Evolutionary conservation across 2,113 vertebrate genomes (phyloP).

Genomic region (Meleagris gallopavo): DNA sequence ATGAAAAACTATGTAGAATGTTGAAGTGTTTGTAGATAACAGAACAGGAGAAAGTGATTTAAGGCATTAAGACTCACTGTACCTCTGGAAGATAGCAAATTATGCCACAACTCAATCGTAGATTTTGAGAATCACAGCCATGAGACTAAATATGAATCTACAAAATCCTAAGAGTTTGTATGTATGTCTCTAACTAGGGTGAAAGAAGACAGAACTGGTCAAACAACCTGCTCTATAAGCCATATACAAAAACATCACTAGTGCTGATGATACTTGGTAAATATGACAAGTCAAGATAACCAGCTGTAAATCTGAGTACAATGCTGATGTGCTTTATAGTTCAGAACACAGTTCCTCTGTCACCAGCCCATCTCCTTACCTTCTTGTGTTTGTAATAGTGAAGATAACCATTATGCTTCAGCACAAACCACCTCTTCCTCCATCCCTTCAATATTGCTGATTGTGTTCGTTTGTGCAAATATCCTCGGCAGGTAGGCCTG

Average conservation of each 20-base stretch:
- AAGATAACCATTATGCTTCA: conserved; percentile 87
- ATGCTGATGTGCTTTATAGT: not conserved
- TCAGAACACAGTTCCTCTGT: not conserved
- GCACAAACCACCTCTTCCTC: conserved; percentile 94
- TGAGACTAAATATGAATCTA: not conserved
- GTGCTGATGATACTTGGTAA: not conserved
- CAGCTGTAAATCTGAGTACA: not conserved
- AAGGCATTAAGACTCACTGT: not conserved
- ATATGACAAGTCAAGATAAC: not conserved
- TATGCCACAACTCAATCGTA: not conserved
- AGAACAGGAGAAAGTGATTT: not conserved
- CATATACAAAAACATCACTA: not conserved
- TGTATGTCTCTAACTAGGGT: not conserved
- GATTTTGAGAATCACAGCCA: not conserved
- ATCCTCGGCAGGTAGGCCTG: conserved; percentile 86
- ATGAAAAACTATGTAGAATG: not conserved
- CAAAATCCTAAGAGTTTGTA: not conserved
- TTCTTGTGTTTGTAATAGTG: conserved; percentile 90
- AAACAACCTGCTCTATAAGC: not conserved
- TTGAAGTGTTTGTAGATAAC: not conserved
- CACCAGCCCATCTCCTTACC: conserved; percentile 71
- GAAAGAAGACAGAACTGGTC: not conserved
- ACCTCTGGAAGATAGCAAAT: not conserved
- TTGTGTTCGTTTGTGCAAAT: conserved; percentile 89
- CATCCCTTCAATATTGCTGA: conserved; percentile 89